Evolutionary conservation across 1,140 invertebrate species (phyloP).

Genomic region (Papilio glaucus): DNA sequence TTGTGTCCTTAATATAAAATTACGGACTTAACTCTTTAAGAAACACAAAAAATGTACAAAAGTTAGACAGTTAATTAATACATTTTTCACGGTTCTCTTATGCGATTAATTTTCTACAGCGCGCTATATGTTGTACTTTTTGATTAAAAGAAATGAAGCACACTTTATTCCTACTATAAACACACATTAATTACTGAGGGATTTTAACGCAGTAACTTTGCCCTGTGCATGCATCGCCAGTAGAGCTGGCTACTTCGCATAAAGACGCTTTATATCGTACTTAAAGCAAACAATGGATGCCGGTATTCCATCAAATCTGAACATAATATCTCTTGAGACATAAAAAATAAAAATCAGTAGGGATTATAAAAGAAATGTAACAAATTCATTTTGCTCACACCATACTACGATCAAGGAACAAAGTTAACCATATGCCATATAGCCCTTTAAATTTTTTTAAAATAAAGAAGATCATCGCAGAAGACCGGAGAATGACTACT

Average conservation of each 20-base stretch:
- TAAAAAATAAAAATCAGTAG: too few relatives aligned
- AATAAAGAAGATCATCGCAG: too few relatives aligned
- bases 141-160: conserved; percentile 26
- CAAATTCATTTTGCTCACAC: too few relatives aligned
- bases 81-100: conserved; percentile 6
- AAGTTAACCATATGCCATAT: too few relatives aligned
- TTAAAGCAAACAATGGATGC: conserved; percentile 24
- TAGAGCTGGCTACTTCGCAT: conserved; percentile 20
- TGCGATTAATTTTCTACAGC: conserved; percentile 8
- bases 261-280: conserved; percentile 28
- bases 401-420: too few relatives aligned
- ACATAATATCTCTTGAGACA: too few relatives aligned
- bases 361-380: too few relatives aligned
- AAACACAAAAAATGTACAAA: not conserved
- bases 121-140: conserved; percentile 22
- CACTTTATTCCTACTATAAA: conserved; percentile 28
- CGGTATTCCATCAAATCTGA: conserved; percentile 27
- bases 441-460: too few relatives aligned
- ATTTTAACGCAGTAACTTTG: conserved; percentile 30
- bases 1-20: not conserved
- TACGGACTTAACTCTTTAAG: not conserved
- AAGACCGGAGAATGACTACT: too few relatives aligned
- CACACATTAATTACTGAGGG: conserved; percentile 27
- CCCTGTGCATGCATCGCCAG: conserved; percentile 21
- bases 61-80: conserved; percentile 5